Evolutionary conservation across 2,113 vertebrate species (phyloP).

Genomic region (Uropsilus gracilis): DNA sequence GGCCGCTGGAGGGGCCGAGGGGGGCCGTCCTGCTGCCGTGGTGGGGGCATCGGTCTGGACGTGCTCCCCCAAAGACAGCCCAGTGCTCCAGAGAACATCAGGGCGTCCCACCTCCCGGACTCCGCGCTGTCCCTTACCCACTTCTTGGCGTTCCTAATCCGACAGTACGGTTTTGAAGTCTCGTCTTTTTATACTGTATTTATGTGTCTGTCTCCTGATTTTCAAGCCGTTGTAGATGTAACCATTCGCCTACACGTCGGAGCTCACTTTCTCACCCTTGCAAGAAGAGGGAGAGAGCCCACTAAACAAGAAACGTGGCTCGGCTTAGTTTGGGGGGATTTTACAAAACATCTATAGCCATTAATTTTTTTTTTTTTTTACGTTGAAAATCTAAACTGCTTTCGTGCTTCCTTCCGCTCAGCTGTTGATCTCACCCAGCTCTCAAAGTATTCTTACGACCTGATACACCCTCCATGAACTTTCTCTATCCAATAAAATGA

Average conservation of each 20-base stretch:
- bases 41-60: constrained; percentile 83
- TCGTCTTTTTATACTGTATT: constrained; percentile 81
- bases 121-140: constrained; percentile 79
- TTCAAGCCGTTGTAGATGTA: constrained; percentile 76
- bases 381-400: constrained; percentile 67
- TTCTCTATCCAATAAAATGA: constrained; percentile 76
- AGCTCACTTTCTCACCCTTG: constrained; percentile 28
- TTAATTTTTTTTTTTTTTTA: constrained; percentile 72
- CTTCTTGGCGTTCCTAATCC: constrained; percentile 83
- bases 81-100: constrained; percentile 77
- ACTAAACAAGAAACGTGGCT: constrained; percentile 25
- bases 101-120: constrained; percentile 83
- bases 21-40: constrained; percentile 77
- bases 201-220: constrained; percentile 77
- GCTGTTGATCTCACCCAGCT: constrained; percentile 71
- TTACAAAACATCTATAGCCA: constrained; percentile 61
- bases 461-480: constrained; percentile 67
- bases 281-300: neutral
- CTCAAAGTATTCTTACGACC: constrained; percentile 67
- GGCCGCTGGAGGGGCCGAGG: constrained; percentile 80
- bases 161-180: constrained; percentile 82
- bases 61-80: constrained; percentile 78
- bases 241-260: constrained; percentile 28
- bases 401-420: constrained; percentile 40
- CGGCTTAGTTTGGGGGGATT: constrained; percentile 60